These are phyloP conservation scores for Gasterosteus aculeatus DNA, from an alignment of 2,113 vertebrate species.

Conservation along the genomic window DNA sequence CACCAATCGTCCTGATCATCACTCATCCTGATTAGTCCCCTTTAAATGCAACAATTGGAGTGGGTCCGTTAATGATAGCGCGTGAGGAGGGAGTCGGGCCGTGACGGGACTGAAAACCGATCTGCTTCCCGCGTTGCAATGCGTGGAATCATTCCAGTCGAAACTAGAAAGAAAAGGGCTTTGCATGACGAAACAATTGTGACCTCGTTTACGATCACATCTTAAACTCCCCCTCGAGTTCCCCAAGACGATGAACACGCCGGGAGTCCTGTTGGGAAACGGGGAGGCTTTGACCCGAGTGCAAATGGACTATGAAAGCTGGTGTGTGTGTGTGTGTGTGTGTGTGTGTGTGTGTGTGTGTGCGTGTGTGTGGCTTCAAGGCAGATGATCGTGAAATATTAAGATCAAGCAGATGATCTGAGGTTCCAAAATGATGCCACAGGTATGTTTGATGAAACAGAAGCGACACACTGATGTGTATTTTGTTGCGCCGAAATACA, in stretches of 20 bases:
- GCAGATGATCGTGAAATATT: constrained; percentile 6
- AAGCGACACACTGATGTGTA: not conserved
- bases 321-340: not conserved
- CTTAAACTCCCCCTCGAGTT: constrained; percentile 18
- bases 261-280: constrained; percentile 19
- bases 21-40: not conserved
- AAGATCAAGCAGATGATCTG: constrained; percentile 12
- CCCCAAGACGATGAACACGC: constrained; percentile 10
- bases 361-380: not conserved
- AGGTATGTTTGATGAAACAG: not conserved
- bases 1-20: not conserved
- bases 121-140: constrained; percentile 29
- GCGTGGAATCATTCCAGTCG: constrained; percentile 54
- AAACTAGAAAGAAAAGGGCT: constrained; percentile 46
- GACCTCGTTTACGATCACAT: constrained; percentile 55
- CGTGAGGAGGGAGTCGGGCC: not conserved
- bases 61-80: not conserved
- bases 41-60: not conserved
- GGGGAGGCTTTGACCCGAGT: constrained; percentile 30
- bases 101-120: constrained; percentile 14
- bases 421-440: not conserved
- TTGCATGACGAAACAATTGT: constrained; percentile 63
- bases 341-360: not conserved
- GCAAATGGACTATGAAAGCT: constrained; percentile 27
- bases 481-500: too few relatives aligned